phyloP scores from a whole-genome alignment of 2,113 vertebrate genomes.

The Stegastes partitus region DNA sequence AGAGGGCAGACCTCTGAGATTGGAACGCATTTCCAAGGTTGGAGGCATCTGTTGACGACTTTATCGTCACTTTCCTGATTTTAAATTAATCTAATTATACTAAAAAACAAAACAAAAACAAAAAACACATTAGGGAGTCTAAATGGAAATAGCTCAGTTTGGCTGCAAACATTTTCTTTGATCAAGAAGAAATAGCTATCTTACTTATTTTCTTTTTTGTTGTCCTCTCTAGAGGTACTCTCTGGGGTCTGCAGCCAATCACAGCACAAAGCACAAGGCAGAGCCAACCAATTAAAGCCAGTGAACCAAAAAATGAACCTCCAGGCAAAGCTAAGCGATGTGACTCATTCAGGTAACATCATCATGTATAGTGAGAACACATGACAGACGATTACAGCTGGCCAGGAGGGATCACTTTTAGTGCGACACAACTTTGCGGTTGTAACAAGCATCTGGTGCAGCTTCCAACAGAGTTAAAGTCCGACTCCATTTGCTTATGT shows the following conservation, averaged over 20 bases:
- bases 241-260: slow-evolving; percentile 52
- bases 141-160: not conserved
- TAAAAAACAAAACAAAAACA: not conserved
- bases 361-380: slow-evolving; percentile 59
- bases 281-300: slow-evolving; percentile 37
- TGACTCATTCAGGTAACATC: slow-evolving; percentile 52
- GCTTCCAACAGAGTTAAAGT: not conserved
- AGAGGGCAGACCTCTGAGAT: slow-evolving; percentile 23
- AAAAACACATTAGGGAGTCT: not conserved
- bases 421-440: slow-evolving; percentile 1
- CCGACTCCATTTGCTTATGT: slow-evolving; percentile 11
- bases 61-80: slow-evolving; percentile 11
- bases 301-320: slow-evolving; percentile 51
- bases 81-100: slow-evolving; percentile 4
- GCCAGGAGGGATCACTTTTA: slow-evolving; percentile 28
- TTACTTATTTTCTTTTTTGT: slow-evolving; percentile 7
- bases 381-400: slow-evolving; percentile 51
- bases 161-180: slow-evolving; percentile 17
- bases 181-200: slow-evolving; percentile 24
- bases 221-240: not conserved
- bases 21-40: slow-evolving; percentile 15
- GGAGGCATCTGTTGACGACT: slow-evolving; percentile 27
- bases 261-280: slow-evolving; percentile 10
- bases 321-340: slow-evolving; percentile 31
- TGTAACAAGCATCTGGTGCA: slow-evolving; percentile 22